Base-by-base conservation (phyloP, 1,140 invertebrate genomes). In the Pseudomyrmex dendroicus region DNA sequence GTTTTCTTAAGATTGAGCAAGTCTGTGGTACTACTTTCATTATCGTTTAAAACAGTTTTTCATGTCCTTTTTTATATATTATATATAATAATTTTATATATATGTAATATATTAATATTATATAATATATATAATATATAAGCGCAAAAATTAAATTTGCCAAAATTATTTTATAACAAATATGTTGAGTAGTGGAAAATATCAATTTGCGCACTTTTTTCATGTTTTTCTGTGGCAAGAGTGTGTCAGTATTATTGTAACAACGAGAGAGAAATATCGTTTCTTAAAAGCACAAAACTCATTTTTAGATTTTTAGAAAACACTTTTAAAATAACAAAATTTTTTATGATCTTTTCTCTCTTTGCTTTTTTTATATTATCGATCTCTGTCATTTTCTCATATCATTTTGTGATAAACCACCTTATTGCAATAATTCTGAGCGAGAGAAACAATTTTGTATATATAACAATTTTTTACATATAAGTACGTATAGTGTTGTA, bases 371-470 rank as follows among this genome's bases (percentile, higher is more conserved):
- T n/a, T 59, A 78, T 56, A 50, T 64, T 64, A 52, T 68, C 64
- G 64, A 78, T 68, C 52, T 78, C 74, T 78, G 12, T 44, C 63
- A 77, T 77, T 67, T 67, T 73, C 25, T 77, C 17, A 52, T 20
- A 35, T 7, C 35, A 35, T 35, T 35, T 66, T 46, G n/a, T 15
- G 8, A 68, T 54, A 5, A 2, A 78, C 20, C 15, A 44, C 4
- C 10, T 15, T 62, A 25, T 15, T 12, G 9, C 25, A 48, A 77
- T 68, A 17, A 67, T 67, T 5, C n/a, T 12, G 12, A 8, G 25
- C 35, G 5, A 57, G 25, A 48, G 54, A 25, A 77, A 48, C 35
- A 10, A 25, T 10, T 57, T 20, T 78, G 62, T 68, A 57, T 50
- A 78, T 78, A 78, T 68, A 68, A 22, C n/a, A 12, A 25, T 25